Evolutionary conservation across 1,140 invertebrate genomes (phyloP).

Genomic region (Heliothis virescens): DNA sequence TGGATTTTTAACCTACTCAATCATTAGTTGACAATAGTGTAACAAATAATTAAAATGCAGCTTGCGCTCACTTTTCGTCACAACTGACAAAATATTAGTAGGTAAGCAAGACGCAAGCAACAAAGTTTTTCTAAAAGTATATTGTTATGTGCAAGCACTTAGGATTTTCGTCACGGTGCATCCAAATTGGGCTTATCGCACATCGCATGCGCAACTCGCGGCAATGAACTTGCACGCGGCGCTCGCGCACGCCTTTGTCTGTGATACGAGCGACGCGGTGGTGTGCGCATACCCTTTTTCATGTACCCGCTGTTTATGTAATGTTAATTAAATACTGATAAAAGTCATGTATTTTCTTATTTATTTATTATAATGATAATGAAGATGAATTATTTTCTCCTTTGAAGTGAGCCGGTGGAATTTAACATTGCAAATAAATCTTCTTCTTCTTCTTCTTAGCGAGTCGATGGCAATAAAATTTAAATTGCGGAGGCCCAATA

Average conservation of each 20-base stretch:
- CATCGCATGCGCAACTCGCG: constrained; percentile 44
- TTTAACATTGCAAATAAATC: too few relatives aligned
- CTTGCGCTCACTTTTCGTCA: neutral
- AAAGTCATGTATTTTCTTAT: constrained; percentile 20
- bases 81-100: constrained; percentile 21
- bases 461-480: too few relatives aligned
- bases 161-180: constrained; percentile 46
- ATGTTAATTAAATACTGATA: constrained; percentile 40
- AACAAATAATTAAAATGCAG: neutral
- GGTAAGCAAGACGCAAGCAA: constrained; percentile 3
- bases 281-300: constrained; percentile 12
- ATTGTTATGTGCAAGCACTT: constrained; percentile 42
- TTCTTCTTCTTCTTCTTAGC: too few relatives aligned
- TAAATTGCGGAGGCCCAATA: too few relatives aligned
- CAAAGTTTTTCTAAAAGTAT: constrained; percentile 24
- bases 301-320: constrained; percentile 36
- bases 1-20: too few relatives aligned
- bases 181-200: constrained; percentile 49
- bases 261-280: constrained; percentile 14
- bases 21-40: neutral
- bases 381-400: neutral
- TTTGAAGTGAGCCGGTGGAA: neutral
- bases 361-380: constrained; percentile 34
- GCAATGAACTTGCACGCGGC: constrained; percentile 45
- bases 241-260: constrained; percentile 29